Evolutionary conservation across 2,888 invertebrate species (phyloP), one percentile per base, ranked within the genome.

Genomic region (Coleophora deauratella): DNA sequence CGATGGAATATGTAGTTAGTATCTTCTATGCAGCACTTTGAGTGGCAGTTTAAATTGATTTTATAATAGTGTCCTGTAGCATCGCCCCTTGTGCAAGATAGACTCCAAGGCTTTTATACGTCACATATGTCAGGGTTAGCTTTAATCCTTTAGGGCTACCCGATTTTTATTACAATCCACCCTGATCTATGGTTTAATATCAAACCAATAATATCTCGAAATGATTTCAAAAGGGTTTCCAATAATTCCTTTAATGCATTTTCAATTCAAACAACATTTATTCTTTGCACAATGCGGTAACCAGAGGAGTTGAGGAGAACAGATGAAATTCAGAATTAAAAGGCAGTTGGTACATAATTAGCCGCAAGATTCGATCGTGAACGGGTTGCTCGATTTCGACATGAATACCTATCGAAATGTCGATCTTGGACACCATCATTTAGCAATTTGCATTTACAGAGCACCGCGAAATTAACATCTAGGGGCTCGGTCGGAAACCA

Each of bases 121-220:
- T 79, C 84, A 73, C 84, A 81, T 84, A 72, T 65, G 74, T 82
- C 81, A 81, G 77, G 72, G 76, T 80, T 80, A 77, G 71, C 63
- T 67, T 71, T 80, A 80, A 84, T 81, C 80, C 80, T 67, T 62
- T 58, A 52, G 77, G 81, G 78, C 73, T 70, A 62, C 71, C 66
- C 75, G 67, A 75, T 77, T 81, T 79, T 84, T 84, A 84, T 84
- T 84, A 74, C 77, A 54, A 68, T 71, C 67, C 65, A 64, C 69
- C 72, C 73, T 82, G 81, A 82, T 78, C 59, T 74, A 80, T 67
- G 66, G 66, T 50, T 58, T 72, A 77, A 78, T 82, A 81, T 75
- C 66, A 69, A 59, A 59, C 66, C 72, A 68, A 73, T 76, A 21
- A 75, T 66, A 74, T 66, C 58, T 62, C 59, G 63, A 62, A 67